Base-by-base conservation (phyloP, 2,888 invertebrate species). In the Pasiphila rectangulata region DNA sequence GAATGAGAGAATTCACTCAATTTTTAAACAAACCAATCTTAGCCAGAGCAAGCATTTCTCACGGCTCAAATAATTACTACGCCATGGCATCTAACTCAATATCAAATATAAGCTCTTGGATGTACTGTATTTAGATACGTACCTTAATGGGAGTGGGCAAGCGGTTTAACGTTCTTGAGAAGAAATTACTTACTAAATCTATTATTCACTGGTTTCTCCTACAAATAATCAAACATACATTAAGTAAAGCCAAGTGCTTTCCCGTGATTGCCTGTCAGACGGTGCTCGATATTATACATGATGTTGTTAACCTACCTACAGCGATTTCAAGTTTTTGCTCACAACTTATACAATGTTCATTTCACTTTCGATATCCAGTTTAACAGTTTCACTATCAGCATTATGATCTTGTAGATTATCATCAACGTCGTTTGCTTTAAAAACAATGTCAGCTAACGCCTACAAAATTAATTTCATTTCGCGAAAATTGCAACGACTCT, bases 341-440 rank as follows among this genome's bases (percentile, higher is more conserved):
- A 55, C 44, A 50, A 51, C 55, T 49, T 52, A 46, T 45, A 47
- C 54, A 46, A 50, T 60, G 56, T 57, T 51, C 46, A 62, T 68
- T 62, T 70, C 57, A 61, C 64, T 72, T 70, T 64, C 64, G 59
- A 58, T 63, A 59, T 56, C 49, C 60, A 67, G 62, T 69, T 68
- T 64, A 59, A 63, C 46, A 59, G 51, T 61, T 61, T 64, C 57
- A 55, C 59, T 56, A 24, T 41, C 45, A 48, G 46, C 35, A 13
- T 47, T 32, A 52, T 41, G 34, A 10, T 38, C 19, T 29, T 46
- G 19, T 41, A 25, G 39, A 9, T 49, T 15, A 12, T 25, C 13
- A 13, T 2, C n/a, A 25, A 13, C 17, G 12, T 20, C 45, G 43
- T 37, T 35, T 24, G 42, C 46, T 46, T 7, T 43, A 37, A n/a